Evolutionary conservation across 2,797 vertebrate species (phyloP).

Genomic region (Anguilla marmorata): DNA sequence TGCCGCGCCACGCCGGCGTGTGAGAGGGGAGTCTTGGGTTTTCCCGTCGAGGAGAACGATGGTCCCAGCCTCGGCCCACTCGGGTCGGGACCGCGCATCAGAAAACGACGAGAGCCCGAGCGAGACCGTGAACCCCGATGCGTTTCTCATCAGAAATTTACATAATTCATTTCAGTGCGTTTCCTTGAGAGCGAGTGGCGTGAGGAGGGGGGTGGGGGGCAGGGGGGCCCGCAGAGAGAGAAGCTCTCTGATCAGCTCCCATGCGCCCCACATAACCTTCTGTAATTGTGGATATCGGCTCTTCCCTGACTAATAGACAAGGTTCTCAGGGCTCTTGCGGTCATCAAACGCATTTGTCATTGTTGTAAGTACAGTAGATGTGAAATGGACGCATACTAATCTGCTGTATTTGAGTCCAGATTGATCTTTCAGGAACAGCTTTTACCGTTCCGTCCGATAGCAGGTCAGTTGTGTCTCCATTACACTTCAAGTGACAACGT

Average conservation of each 20-base stretch:
- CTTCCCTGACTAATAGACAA: conserved; percentile 63
- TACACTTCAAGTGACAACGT: conserved; percentile 58
- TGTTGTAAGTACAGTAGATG: conserved; percentile 24
- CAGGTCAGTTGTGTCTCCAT: background rate
- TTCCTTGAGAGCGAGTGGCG: conserved; percentile 75
- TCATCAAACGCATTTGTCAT: conserved; percentile 38
- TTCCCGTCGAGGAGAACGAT: conserved; percentile 71
- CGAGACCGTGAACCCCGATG: conserved; percentile 75
- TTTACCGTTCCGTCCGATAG: background rate
- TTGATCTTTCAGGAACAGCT: conserved; percentile 19
- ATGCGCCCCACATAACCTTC: conserved; percentile 52
- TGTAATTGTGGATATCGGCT: conserved; percentile 54
- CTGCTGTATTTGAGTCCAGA: conserved; percentile 41
- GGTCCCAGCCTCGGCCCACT: conserved; percentile 72
- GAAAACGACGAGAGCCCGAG: conserved; percentile 71
- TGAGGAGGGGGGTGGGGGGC: conserved; percentile 67
- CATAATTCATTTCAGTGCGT: conserved; percentile 84
- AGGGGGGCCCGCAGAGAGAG: conserved; percentile 67
- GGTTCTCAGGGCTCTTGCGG: conserved; percentile 53
- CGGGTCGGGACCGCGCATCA: conserved; percentile 70
- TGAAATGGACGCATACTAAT: conserved; percentile 21
- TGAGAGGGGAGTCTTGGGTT: conserved; percentile 71
- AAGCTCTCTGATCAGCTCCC: conserved; percentile 65
- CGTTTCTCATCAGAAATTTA: conserved; percentile 82
- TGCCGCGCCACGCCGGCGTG: conserved; percentile 60